phyloP scores from a whole-genome alignment of 2,888 invertebrate genomes.

The Graphium colonna region DNA sequence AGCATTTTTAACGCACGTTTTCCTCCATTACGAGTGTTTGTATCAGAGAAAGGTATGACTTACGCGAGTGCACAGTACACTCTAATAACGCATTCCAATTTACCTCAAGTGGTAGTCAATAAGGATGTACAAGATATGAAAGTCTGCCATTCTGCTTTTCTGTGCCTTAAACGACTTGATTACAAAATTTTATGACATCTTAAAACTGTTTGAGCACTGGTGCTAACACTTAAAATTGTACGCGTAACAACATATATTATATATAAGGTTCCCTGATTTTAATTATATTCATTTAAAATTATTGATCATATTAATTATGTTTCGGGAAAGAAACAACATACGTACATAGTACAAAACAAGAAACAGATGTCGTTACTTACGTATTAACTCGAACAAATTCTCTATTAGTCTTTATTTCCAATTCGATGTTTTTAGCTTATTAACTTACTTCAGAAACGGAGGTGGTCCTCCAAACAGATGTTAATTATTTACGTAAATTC shows the following conservation, averaged over 20 bases:
- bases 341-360: too few species aligned
- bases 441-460: too few species aligned
- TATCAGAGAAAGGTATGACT: conserved; percentile 16
- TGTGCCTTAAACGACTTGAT: not conserved
- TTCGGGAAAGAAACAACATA: too few species aligned
- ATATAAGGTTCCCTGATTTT: not conserved
- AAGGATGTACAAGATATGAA: not conserved
- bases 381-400: too few species aligned
- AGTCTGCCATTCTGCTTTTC: not conserved
- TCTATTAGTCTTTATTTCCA: too few species aligned
- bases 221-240: not conserved
- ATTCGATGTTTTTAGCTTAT: too few species aligned
- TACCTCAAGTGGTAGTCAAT: conserved; percentile 1
- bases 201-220: not conserved
- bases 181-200: not conserved
- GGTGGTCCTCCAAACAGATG: too few species aligned
- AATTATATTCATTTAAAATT: not conserved
- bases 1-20: conserved; percentile 7
- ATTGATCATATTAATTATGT: too few species aligned
- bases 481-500: too few species aligned
- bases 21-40: conserved; percentile 1
- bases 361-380: too few species aligned
- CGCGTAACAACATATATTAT: not conserved
- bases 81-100: conserved; percentile 3
- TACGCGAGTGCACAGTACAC: conserved; percentile 14